These are phyloP conservation scores for Xiphias gladius DNA, from an alignment of 2,113 vertebrate genomes.

Conservation along the genomic window DNA sequence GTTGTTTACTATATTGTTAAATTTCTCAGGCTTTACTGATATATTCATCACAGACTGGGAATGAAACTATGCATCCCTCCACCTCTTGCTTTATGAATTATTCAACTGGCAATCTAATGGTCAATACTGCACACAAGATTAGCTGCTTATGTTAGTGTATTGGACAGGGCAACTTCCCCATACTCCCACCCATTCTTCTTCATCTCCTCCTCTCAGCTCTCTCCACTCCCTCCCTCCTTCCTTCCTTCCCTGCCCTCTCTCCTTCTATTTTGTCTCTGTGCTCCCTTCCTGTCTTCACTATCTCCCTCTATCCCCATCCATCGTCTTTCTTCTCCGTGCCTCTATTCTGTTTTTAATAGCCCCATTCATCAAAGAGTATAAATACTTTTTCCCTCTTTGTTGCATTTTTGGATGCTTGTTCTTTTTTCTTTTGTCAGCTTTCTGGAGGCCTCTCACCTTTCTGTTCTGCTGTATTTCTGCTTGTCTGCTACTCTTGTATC, in stretches of 20 bases:
- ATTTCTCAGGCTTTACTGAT: conserved; percentile 49
- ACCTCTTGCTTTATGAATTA: conserved; percentile 67
- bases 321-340: conserved; percentile 29
- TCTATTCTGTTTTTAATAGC: conserved; percentile 62
- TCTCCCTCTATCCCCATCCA: conserved; percentile 20
- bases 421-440: conserved; percentile 67
- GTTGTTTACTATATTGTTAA: conserved; percentile 39
- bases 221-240: conserved; percentile 2
- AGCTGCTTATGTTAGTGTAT: conserved; percentile 68
- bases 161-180: conserved; percentile 53
- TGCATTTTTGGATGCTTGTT: conserved; percentile 48
- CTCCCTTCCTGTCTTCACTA: conserved; percentile 31
- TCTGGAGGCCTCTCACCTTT: conserved; percentile 52
- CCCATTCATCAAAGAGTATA: conserved; percentile 69
- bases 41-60: conserved; percentile 34
- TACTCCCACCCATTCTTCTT: conserved; percentile 46
- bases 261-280: conserved; percentile 28
- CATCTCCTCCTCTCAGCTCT: conserved; percentile 44
- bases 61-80: conserved; percentile 50
- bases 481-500: conserved; percentile 55
- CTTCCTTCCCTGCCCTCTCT: neutral
- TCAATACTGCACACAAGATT: conserved; percentile 72
- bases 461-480: conserved; percentile 51
- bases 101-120: conserved; percentile 69
- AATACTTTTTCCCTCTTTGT: conserved; percentile 64